phyloP scores from a whole-genome alignment of 2,113 vertebrate genomes.

The Cyphomyrus plagiostoma region DNA sequence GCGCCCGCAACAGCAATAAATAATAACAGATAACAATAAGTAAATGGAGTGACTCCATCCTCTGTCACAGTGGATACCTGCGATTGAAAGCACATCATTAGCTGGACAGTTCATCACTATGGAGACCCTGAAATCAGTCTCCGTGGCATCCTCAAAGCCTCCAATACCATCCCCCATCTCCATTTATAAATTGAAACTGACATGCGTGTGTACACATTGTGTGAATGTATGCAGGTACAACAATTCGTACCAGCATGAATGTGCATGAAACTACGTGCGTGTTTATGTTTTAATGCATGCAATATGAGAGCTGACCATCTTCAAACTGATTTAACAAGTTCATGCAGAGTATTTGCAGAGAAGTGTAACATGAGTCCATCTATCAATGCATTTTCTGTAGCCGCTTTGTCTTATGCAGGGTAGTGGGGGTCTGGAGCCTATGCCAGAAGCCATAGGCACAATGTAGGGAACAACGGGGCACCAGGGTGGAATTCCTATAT shows the following conservation, averaged over 20 bases:
- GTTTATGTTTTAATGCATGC: not conserved
- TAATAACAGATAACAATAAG: conserved; percentile 9
- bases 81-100: not conserved
- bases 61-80: conserved; percentile 12
- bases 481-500: not conserved
- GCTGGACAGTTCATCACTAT: conserved; percentile 12
- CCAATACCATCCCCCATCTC: not conserved
- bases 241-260: not conserved
- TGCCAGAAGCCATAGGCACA: not conserved
- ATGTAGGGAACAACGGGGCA: not conserved
- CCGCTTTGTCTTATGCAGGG: not conserved
- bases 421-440: not conserved
- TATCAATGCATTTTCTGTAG: not conserved
- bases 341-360: not conserved
- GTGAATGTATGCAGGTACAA: not conserved
- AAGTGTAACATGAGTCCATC: not conserved
- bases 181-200: not conserved
- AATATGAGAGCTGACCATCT: not conserved
- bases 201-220: not conserved
- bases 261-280: not conserved
- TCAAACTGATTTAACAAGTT: not conserved
- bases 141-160: not conserved
- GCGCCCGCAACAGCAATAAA: not conserved
- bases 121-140: not conserved
- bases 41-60: not conserved